Percentiles rank a stretch among this genome's conserved stretches.
phyloP scores from a whole-genome alignment of 1,140 invertebrate genomes.

The Capitella teleta region DNA sequence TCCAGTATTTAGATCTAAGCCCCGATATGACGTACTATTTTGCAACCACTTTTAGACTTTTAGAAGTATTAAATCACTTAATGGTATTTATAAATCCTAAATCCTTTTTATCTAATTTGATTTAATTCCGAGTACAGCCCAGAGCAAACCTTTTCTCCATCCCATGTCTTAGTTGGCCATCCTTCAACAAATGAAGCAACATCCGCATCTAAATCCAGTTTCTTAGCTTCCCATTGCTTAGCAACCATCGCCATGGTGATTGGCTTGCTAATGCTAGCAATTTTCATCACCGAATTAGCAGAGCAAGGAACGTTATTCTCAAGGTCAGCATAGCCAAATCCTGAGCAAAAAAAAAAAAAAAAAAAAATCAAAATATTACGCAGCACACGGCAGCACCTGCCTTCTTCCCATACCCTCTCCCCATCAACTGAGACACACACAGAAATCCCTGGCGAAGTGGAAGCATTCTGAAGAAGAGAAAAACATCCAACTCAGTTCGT shows the following conservation, averaged over 20 bases:
- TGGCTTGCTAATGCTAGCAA: constrained; percentile 51
- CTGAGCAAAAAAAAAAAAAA: too few species aligned
- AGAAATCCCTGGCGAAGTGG: too few species aligned
- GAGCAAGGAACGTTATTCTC: constrained; percentile 45
- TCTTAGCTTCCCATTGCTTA: constrained; percentile 44
- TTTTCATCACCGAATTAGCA: constrained; percentile 46
- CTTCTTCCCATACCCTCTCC: too few species aligned
- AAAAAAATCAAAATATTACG: too few species aligned
- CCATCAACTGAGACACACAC: too few species aligned
- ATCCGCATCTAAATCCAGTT: constrained; percentile 47
- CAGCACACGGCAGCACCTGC: too few species aligned
- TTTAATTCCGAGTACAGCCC: neutral
- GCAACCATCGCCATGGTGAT: constrained; percentile 45
- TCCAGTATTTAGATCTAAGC: constrained; percentile 1
- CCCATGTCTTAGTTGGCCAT: constrained; percentile 44
- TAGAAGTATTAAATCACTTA: neutral
- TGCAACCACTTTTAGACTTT: neutral
- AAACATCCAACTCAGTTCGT: too few species aligned
- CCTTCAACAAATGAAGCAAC: constrained; percentile 41
- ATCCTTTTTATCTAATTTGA: neutral
- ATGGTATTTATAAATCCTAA: neutral
- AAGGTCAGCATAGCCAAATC: constrained; percentile 47
- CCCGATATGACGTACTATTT: constrained; percentile 3
- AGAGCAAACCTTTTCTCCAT: constrained; percentile 37
- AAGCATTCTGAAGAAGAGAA: too few species aligned